Conservation (phyloP, 2,888 invertebrate genomes). For the Drosophila melanocephala region DNA sequence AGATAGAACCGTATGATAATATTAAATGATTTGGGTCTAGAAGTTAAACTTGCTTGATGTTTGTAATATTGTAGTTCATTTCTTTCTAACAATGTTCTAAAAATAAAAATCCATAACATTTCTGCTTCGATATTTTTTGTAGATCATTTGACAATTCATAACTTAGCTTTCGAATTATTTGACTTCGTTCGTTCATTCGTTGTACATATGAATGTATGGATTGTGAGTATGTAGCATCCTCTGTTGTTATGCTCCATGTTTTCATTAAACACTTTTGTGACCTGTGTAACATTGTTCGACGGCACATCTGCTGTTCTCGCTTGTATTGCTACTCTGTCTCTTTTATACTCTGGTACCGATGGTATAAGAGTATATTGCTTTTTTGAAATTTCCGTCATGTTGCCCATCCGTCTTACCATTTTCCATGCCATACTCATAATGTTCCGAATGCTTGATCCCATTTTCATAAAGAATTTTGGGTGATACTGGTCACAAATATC, state of each 20-base stretch:
- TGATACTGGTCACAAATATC: too few species aligned
- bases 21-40: background rate
- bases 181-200: background rate
- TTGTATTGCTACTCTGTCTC: constrained; percentile 1
- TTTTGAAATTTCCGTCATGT: background rate
- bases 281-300: constrained; percentile 28
- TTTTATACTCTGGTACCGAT: background rate
- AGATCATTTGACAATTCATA: background rate
- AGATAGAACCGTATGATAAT: background rate
- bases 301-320: constrained; percentile 66
- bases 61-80: background rate
- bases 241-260: constrained; percentile 14
- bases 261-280: constrained; percentile 16
- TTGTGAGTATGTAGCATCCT: background rate
- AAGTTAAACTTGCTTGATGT: background rate
- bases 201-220: background rate
- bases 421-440: background rate
- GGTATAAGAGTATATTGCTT: background rate
- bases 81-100: background rate
- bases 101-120: background rate
- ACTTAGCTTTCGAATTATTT: background rate
- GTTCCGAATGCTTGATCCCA: too few species aligned
- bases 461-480: background rate
- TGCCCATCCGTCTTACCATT: background rate
- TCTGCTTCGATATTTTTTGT: background rate